Conservation (phyloP, 1,140 invertebrate species). For the Drosophila novamexicana region DNA sequence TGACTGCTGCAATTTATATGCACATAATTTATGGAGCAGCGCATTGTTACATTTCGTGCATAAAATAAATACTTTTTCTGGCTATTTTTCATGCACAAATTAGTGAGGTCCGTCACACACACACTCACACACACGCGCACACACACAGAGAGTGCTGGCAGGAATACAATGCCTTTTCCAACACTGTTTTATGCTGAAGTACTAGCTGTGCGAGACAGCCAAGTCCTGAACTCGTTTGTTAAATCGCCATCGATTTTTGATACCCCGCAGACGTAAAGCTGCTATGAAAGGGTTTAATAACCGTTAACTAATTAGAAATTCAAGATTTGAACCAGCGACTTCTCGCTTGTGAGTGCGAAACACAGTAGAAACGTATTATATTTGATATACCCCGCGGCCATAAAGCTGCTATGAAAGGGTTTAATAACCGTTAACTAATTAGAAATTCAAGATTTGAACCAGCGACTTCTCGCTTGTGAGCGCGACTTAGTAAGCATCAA, state of each 20-base stretch:
- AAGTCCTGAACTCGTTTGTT: constrained; percentile 22
- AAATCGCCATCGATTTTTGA: constrained; percentile 47
- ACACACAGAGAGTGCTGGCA: neutral
- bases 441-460: no score
- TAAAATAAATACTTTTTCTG: constrained; percentile 58
- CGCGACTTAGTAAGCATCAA: no score
- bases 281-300: neutral
- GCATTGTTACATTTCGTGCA: constrained; percentile 41
- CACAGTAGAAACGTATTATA: neutral
- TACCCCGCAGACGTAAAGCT: neutral
- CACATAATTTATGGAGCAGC: constrained; percentile 56
- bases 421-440: neutral
- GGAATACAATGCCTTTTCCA: constrained; percentile 42
- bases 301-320: neutral
- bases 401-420: neutral
- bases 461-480: no score
- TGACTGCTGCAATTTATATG: constrained; percentile 65
- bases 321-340: no score
- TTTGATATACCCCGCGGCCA: constrained; percentile 24
- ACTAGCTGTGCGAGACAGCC: neutral
- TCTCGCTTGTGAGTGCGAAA: no score
- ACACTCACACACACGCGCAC: constrained; percentile 4
- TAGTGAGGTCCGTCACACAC: constrained; percentile 43
- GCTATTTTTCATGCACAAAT: constrained; percentile 73
- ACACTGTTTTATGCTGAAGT: constrained; percentile 16